Evolutionary conservation across 1,140 invertebrate genomes (phyloP), one percentile per base, ranked within the genome.

Genomic region (Trialeurodes vaporariorum): DNA sequence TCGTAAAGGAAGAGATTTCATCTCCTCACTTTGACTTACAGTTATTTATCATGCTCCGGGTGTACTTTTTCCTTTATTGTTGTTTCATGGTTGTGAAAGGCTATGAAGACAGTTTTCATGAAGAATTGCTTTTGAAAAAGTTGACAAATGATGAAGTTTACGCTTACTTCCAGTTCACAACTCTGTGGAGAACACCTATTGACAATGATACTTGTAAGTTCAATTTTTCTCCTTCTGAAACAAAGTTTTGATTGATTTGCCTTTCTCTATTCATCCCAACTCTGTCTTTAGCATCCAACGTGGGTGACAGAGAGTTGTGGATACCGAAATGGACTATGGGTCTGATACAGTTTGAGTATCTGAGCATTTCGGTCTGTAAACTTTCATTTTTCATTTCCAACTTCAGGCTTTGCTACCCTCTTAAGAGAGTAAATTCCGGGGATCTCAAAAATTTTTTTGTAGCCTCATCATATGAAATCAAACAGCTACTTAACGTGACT

Each of bases 91-190:
- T n/a, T n/a, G n/a, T n/a, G n/a, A n/a, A n/a, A n/a, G n/a, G n/a
- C n/a, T n/a, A n/a, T n/a, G n/a, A n/a, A n/a, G 34, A 49, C 34
- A 49, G 34, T 49, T 92, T 90, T 76, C 81, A 85, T 68, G 92
- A 95, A 80, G 90, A 93, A 77, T 79, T 94, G 23, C 83, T 90
- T 65, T 78, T 95, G 22, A 91, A 90, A 75, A 89, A 90, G 0
- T 77, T 94, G 58, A 78, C 84, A 34, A 87, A 82, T 75, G 87
- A 89, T 69, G 87, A 91, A 81, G 79, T 94, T 62, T 90, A 93
- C 76, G 85, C 88, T 17, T 88, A 90, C 79, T 93, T 94, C 76
- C 90, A 93, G 78, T 95, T 94, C 78, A 87, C 86, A 34, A 92
- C 89, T 1, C 75, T 84, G 67, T 91, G 89, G 88, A 83, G 90